Base-by-base conservation (phyloP, 2,797 vertebrate species). In the Myioborus miniatus region DNA sequence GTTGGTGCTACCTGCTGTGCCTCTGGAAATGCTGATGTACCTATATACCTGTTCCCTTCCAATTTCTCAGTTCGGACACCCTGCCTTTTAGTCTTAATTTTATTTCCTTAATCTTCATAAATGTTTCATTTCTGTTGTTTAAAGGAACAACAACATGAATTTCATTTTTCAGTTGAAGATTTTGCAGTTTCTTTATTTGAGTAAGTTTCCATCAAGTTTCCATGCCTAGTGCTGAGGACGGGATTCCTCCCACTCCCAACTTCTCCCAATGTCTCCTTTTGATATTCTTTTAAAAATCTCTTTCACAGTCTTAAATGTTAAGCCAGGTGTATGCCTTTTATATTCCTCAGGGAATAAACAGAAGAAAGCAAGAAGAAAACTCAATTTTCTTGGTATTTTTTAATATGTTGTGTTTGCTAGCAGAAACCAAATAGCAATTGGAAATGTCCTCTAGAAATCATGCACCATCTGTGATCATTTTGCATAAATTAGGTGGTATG, bases 211-310 rank as follows among this genome's bases (percentile, higher is more conserved):
- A 12, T 81, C 11, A 32, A 12, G 43, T n/a, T 47, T 79, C 89
- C 14, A 34, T 47, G 12, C 6, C n/a, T 69, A 63, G 27, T n/a
- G 27, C 29, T 58, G 32, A 52, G 24, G 17, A 53, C 8, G 3
- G 8, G 5, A 65, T 75, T 89, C n/a, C 13, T 78, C 22, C 46
- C 13, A n/a, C 17, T 60, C 15, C 5, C 58, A 83, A 6, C 4
- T 10, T 84, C 50, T 71, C 41, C 21, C 39, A 76, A 1, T 13
- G 34, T 32, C 12, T 69, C 16, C 29, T 81, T 87, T 53, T 44
- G 18, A 8, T 6, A 7, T 19, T 36, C 24, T 27, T 5, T 0
- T 0, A 19, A 53, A 68, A 60, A 46, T 49, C 2, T 64, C 5
- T 70, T 84, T 83, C 34, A 15, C 21, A 50, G 7, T 23, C 29